Evolutionary conservation across 2,888 invertebrate genomes (phyloP).

Genomic region (Eupithecia insigniata): DNA sequence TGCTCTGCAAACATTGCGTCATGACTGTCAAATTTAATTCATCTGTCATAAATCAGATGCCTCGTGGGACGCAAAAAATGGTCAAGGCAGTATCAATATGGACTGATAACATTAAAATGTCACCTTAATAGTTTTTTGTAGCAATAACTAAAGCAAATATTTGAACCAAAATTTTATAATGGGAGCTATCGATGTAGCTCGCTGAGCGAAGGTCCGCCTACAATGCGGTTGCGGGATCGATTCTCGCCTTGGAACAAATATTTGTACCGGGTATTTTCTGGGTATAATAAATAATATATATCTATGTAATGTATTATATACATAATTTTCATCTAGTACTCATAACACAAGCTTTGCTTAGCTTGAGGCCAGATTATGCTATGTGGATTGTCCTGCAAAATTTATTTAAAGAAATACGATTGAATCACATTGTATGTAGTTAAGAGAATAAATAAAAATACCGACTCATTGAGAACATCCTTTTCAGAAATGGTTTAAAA

Average conservation of each 20-base stretch:
- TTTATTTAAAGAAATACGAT: no score
- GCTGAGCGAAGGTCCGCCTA: no score
- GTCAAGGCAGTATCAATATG: slow-evolving; percentile 13
- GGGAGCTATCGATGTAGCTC: no score
- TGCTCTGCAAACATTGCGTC: slow-evolving; percentile 19
- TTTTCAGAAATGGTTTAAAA: neutral
- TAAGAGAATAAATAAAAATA: neutral
- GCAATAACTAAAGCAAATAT: neutral
- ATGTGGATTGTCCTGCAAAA: no score
- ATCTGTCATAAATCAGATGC: slow-evolving; percentile 14
- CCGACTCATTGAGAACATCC: neutral
- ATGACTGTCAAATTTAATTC: slow-evolving; percentile 14
- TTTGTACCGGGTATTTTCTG: no score
- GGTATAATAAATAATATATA: no score
- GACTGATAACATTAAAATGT: slow-evolving; percentile 19
- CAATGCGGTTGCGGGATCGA: no score
- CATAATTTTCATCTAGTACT: no score
- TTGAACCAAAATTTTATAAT: neutral
- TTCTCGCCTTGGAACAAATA: no score
- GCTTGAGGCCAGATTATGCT: no score
- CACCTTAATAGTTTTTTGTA: neutral
- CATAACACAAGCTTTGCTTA: no score
- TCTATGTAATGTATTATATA: no score
- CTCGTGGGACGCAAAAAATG: slow-evolving; percentile 17
- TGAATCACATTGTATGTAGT: neutral